phyloP scores from a whole-genome alignment of 2,113 vertebrate species.

The Urocynchramus pylzowi region DNA sequence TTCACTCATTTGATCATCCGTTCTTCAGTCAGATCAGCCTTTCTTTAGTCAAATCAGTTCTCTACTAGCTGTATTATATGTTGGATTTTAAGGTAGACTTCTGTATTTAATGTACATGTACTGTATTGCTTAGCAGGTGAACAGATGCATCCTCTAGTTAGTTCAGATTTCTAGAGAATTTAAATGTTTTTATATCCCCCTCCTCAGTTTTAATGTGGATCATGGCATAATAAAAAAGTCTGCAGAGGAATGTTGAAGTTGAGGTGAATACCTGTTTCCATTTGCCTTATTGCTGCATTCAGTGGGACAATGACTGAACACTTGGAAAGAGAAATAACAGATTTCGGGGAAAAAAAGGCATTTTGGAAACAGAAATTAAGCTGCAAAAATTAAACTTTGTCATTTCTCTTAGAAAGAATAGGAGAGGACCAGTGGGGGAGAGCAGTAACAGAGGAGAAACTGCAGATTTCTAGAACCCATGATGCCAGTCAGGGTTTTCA shows the following conservation, averaged over 20 bases:
- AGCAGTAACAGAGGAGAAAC: background rate
- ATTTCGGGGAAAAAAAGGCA: background rate
- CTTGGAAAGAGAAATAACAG: background rate
- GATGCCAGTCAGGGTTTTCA: background rate
- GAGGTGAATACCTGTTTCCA: background rate
- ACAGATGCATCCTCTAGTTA: background rate
- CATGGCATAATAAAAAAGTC: background rate
- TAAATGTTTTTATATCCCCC: background rate
- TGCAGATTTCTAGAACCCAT: background rate
- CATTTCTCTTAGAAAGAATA: background rate
- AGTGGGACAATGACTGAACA: background rate
- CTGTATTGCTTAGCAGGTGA: background rate
- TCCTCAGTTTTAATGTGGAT: background rate
- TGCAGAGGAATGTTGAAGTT: background rate
- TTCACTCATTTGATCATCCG: background rate
- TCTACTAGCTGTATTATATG: background rate
- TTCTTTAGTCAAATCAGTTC: background rate
- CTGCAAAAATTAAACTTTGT: background rate
- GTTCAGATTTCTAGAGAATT: background rate
- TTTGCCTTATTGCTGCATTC: background rate
- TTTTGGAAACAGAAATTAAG: background rate
- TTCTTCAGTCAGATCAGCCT: background rate
- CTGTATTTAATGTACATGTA: background rate
- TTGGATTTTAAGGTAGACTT: background rate
- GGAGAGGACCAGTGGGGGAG: background rate